phyloP scores from a whole-genome alignment of 2,888 invertebrate species.

The Iselma pallidipennis region DNA sequence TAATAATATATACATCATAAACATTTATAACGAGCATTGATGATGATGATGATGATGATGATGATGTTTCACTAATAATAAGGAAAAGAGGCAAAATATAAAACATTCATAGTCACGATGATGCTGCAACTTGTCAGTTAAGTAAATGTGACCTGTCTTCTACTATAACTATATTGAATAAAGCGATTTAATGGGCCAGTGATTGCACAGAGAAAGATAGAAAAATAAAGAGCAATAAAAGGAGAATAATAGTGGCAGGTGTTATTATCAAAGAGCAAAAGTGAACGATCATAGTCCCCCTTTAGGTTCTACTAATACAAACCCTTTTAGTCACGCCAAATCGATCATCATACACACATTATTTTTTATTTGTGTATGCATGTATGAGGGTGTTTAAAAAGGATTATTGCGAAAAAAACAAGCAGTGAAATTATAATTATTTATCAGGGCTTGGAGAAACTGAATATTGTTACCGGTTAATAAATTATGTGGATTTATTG shows the following conservation, averaged over 20 bases:
- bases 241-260: not conserved
- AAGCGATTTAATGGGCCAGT: slow-evolving; percentile 19
- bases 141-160: slow-evolving; percentile 34
- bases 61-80: not conserved
- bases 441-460: too few species aligned
- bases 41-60: not conserved
- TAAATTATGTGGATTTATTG: too few species aligned
- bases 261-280: not conserved
- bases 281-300: not conserved
- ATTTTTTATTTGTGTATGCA: not conserved
- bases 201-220: slow-evolving; percentile 5
- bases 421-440: too few species aligned
- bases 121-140: slow-evolving; percentile 37
- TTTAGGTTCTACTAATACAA: not conserved
- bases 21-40: not conserved
- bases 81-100: slow-evolving; percentile 4
- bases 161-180: slow-evolving; percentile 10
- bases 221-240: not conserved
- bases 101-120: slow-evolving; percentile 33
- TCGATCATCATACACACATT: not conserved
- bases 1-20: not conserved
- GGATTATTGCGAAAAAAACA: too few species aligned
- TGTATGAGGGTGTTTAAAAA: too few species aligned
- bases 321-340: slow-evolving; percentile 1
- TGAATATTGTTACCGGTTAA: too few species aligned